Conservation (phyloP, 2,888 invertebrate species). For the Epiblema foenella region DNA sequence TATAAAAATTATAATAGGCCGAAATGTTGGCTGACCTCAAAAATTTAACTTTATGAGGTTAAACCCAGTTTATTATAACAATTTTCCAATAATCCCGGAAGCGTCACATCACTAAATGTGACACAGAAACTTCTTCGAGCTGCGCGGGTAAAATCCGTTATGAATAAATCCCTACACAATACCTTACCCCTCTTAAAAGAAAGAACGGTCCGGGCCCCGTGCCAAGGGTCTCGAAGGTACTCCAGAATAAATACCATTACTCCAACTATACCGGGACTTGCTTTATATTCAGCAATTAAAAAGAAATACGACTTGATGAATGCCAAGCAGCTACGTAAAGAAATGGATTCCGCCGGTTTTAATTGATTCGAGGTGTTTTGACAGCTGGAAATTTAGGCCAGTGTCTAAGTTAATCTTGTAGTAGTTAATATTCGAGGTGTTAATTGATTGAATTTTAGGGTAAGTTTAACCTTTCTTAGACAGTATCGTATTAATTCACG, state of each 20-base stretch:
- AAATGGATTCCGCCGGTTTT: neutral
- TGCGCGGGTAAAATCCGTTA: conserved; percentile 26
- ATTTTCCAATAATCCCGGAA: no score
- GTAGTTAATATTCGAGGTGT: neutral
- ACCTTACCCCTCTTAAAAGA: conserved; percentile 56
- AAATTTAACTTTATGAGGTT: no score
- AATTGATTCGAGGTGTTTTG: conserved; percentile 8
- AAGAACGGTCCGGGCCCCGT: conserved; percentile 60
- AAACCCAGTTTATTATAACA: no score
- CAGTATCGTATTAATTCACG: no score
- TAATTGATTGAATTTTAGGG: neutral
- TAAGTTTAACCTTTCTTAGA: neutral
- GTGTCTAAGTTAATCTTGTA: neutral
- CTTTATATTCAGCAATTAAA: conserved; percentile 68
- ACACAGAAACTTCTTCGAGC: conserved; percentile 10
- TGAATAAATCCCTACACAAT: conserved; percentile 47
- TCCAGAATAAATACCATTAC: conserved; percentile 55
- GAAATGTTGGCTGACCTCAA: no score
- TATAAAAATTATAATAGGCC: no score
- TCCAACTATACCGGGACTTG: conserved; percentile 48
- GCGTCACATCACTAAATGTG: no score
- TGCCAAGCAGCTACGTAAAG: conserved; percentile 23
- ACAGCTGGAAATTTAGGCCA: neutral
- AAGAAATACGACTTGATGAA: conserved; percentile 36
- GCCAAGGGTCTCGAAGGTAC: conserved; percentile 63